Base-by-base conservation (phyloP, 2,113 vertebrate genomes). In the Pterocles gutturalis region DNA sequence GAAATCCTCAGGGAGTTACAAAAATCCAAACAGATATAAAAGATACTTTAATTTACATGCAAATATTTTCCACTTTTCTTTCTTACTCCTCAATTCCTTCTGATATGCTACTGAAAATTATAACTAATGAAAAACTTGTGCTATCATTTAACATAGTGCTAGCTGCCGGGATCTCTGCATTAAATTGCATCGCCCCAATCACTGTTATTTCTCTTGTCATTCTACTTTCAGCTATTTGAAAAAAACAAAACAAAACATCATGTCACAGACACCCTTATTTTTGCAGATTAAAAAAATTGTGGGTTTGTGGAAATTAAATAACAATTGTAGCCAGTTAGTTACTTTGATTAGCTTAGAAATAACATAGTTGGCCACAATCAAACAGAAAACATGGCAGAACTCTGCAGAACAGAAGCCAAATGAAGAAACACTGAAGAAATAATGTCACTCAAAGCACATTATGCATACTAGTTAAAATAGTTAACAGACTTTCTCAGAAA, bases 401-500 rank as follows among this genome's bases (percentile, higher is more conserved):
- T 71, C 92, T 77, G 62, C 62, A 95, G 57, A 88, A 76, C 77
- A 81, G 72, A 75, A 93, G 66, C 45, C 76, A 97, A 97, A 93
- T 81, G 80, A 90, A 83, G 58, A 71, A 93, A 79, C 8, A 92
- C 75, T 93, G 85, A 95, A 73, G 55, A 87, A 70, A 88, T 49
- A 86, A 86, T 57, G 83, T 62, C 33, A 61, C 60, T 81, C 54
- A 62, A 78, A 95, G 60, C n/a, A 91, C 1, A 7, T 80, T 67
- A 75, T 45, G 88, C 28, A 65, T 64, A 58, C 18, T 84, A 69
- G 80, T 95, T 96, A 72, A 86, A 96, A 66, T 54, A 88, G 82
- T 81, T 96, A 85, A 83, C 69, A 66, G 84, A 31, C 69, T 81
- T 91, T 86, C 90, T 93, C 77, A 94, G 69, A 79, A 96, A 77